These are phyloP conservation scores for Nasonia vitripennis DNA, from an alignment of 1,140 invertebrate genomes.

Conservation along the genomic window DNA sequence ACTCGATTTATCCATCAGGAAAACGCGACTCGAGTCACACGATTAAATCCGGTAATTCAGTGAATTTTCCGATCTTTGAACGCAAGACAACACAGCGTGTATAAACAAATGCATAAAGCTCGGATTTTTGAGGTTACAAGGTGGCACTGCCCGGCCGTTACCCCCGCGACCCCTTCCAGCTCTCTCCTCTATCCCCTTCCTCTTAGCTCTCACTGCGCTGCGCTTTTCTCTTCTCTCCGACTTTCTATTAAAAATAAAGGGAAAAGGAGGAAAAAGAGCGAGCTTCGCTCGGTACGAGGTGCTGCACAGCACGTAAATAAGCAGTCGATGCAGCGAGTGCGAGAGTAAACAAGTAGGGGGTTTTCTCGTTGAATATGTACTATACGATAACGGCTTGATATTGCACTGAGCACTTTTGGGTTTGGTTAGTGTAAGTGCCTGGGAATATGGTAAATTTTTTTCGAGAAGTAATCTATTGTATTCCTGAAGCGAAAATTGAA, in stretches of 20 bases:
- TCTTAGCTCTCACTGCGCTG: background rate
- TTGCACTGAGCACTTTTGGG: too few species aligned
- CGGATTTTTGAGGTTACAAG: slow-evolving; percentile 42
- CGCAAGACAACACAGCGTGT: background rate
- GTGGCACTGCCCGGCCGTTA: slow-evolving; percentile 37
- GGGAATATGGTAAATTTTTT: too few species aligned
- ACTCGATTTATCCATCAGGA: too few species aligned
- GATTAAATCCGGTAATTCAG: background rate
- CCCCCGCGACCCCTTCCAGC: background rate
- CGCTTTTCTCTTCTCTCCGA: background rate
- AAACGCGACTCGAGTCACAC: too few species aligned
- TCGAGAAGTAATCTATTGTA: too few species aligned
- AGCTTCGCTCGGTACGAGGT: background rate
- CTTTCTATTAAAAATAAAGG: slow-evolving; percentile 32
- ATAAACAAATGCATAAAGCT: background rate
- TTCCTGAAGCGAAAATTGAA: too few species aligned
- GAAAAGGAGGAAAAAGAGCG: background rate
- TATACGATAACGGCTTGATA: too few species aligned
- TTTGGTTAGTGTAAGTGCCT: too few species aligned
- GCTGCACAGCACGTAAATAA: background rate
- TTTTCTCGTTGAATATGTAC: too few species aligned
- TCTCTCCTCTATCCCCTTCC: background rate
- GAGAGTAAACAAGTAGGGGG: background rate
- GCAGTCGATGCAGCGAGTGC: background rate
- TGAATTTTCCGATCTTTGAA: background rate